Evolutionary conservation across 37 sponge, comb jelly and placozoan genomes (phyloP).

Genomic region (Diacarnus erythraeanus): DNA sequence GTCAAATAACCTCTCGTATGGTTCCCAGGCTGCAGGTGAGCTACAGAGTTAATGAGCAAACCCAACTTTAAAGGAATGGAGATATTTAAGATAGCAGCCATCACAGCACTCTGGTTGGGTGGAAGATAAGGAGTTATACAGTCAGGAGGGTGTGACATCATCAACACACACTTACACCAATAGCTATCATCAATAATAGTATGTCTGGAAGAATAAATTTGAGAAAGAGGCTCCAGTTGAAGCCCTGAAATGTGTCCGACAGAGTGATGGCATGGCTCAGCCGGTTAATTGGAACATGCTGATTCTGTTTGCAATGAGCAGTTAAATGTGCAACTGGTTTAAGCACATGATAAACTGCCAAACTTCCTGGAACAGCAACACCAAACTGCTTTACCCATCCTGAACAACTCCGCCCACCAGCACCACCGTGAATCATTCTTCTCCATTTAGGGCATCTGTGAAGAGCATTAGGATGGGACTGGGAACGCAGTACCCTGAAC

Average conservation of each 20-base stretch:
- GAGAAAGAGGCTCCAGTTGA: constrained; percentile 55
- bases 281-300: neutral
- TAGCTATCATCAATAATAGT: constrained; percentile 40
- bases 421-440: neutral
- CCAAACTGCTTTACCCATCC: neutral
- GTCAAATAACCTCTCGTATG: constrained; percentile 24
- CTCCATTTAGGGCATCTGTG: neutral
- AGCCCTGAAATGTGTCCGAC: neutral
- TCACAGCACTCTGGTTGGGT: constrained; percentile 61
- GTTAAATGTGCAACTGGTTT: no score
- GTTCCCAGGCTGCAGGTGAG: constrained; percentile 35
- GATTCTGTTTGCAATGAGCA: neutral
- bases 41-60: constrained; percentile 59
- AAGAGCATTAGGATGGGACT: neutral
- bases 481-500: no score
- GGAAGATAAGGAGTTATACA: neutral
- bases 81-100: constrained; percentile 68
- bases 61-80: constrained; percentile 71
- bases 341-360: neutral
- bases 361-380: neutral
- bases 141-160: neutral
- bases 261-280: neutral
- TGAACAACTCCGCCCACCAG: neutral
- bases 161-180: constrained; percentile 42
- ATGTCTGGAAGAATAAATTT: constrained; percentile 43